Evolutionary conservation across 2,113 vertebrate genomes (phyloP).

Genomic region (cattle (Bos taurus)): ARS-UCD2.0 NC_037336.1:89472501-89473000

Average conservation of each 20-base stretch:
- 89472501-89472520: not conserved
- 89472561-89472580: not conserved
- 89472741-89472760: too few species aligned
- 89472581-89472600: not conserved
- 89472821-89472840: not conserved
- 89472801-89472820: rapidly evolving
- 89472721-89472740: too few species aligned
- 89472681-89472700: not conserved
- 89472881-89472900: not conserved
- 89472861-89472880: not conserved
- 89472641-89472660: not conserved
- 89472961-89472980: not conserved
- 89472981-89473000: not conserved
- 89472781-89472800: too few species aligned
- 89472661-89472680: not conserved
- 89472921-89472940: not conserved
- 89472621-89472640: not conserved
- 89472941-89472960: not conserved
- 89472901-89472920: not conserved
- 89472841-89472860: not conserved
- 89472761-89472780: too few species aligned
- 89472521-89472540: not conserved
- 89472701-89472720: too few species aligned
- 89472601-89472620: not conserved
- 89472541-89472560: not conserved